These are phyloP conservation scores for Lepidocyrtinus sp. DNA, from an alignment of 2,888 invertebrate species.

Conservation along the genomic window DNA sequence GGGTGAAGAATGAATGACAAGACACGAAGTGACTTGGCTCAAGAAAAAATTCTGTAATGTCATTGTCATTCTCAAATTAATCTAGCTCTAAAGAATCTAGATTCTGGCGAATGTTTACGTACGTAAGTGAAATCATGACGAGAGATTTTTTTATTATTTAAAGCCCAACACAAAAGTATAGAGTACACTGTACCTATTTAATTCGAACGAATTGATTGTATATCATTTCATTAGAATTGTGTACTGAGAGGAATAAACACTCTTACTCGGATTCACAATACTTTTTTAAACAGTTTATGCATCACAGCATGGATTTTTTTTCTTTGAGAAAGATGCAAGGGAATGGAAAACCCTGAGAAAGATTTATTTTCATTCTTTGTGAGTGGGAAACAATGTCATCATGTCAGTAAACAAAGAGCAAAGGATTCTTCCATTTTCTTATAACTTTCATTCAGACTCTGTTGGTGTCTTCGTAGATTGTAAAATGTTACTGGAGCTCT, in stretches of 20 bases:
- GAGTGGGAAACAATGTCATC: neutral
- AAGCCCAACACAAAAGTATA: neutral
- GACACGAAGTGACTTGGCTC: conserved; percentile 4
- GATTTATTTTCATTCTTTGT: neutral
- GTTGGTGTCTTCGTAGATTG: neutral
- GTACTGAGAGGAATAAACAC: too few species aligned
- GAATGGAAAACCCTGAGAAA: neutral
- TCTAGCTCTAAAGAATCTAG: too few species aligned
- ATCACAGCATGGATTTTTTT: neutral
- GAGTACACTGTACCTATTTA: neutral
- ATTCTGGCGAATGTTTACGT: too few species aligned
- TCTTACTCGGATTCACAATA: too few species aligned
- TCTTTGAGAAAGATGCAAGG: neutral
- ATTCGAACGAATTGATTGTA: neutral
- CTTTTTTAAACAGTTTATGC: too few species aligned
- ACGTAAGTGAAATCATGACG: neutral
- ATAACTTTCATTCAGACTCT: neutral
- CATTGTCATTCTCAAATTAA: conserved; percentile 31
- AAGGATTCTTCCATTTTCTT: neutral
- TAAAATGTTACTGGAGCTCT: neutral
- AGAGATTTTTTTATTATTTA: neutral
- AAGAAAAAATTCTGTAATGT: conserved; percentile 32
- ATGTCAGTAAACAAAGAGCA: neutral
- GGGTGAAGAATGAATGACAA: conserved; percentile 41
- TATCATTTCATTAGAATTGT: neutral